Evolutionary conservation across 2,888 invertebrate genomes (phyloP), one percentile per base, ranked within the genome.

Genomic region (Protula sp.): DNA sequence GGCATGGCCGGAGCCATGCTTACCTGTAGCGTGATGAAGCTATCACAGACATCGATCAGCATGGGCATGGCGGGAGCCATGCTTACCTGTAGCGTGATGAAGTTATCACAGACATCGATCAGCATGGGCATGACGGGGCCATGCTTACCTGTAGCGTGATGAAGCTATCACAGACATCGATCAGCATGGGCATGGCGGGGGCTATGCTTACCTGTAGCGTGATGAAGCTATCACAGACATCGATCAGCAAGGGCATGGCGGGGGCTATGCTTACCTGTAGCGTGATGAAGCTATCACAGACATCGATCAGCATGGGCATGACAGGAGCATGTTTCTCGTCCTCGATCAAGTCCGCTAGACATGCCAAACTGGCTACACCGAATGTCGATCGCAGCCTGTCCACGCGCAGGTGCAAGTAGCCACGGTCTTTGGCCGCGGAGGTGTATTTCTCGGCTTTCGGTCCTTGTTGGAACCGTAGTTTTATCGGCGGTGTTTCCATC

Each of bases 301-400:
- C 60, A 28, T 68, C 65, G 4, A 74, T 48, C 27, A 66, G 87
- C 73, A 92, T 83, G 2, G 93, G 92, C 81, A 93, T 86, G 0
- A 92, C 89, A 59, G 87, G 86, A 1, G 87, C 87, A 28, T 90
- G 85, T 45, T 91, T 86, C 82, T 94, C 94, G 80, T 94, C 94
- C 77, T 94, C 94, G 1, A 89, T 84, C 66, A 94, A 86, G 80
- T 92, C 93, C 0, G 88, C 86, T 19, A 94, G 82, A 14, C 90
- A 91, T 38, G 88, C 86, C 0, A 92, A 85, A 0, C 91, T 90
- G 75, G 90, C 91, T 75, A 66, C 78, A 47, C 72, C 75, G 67
- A 74, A 74, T 63, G 64, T 74, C 50, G 72, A 60, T n/a, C 64
- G 66, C 59, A 69, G 70, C 50, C 71, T 54, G n/a, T 62, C 45